Conservation (phyloP, 2,888 invertebrate species). For the Mesochorus sp. region DNA sequence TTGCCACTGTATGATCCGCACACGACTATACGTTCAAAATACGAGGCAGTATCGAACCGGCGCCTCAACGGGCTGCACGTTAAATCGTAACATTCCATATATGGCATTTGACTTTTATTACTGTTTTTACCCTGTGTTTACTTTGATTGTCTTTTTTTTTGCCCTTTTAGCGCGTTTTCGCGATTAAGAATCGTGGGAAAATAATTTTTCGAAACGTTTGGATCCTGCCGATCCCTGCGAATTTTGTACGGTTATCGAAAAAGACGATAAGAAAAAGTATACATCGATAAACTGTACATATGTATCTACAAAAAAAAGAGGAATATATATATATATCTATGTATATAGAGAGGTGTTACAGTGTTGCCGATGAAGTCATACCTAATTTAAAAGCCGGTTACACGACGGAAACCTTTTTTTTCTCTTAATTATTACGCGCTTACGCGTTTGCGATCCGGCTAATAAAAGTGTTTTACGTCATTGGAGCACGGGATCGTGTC, state of each 20-base stretch:
- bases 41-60: constrained; percentile 81
- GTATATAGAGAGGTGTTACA: constrained; percentile 35
- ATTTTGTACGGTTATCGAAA: not conserved
- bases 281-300: not conserved
- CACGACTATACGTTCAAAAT: constrained; percentile 22
- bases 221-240: not conserved
- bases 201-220: not conserved
- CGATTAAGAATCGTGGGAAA: not conserved
- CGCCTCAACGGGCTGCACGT: constrained; percentile 73
- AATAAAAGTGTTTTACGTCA: not conserved
- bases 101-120: constrained; percentile 67
- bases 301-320: not conserved
- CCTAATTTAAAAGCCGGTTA: constrained; percentile 23
- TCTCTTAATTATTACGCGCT: not conserved
- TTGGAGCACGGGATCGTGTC: constrained; percentile 11
- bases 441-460: not conserved
- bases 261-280: not conserved
- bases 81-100: constrained; percentile 68
- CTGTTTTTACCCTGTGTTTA: not conserved
- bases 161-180: constrained; percentile 1
- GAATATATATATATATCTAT: not conserved
- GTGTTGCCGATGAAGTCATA: constrained; percentile 48
- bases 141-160: not conserved
- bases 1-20: constrained; percentile 39
- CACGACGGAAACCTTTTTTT: not conserved